phyloP scores from a whole-genome alignment of 35 echinoderm and acorn worm genomes.

The Acanthaster planci region DNA sequence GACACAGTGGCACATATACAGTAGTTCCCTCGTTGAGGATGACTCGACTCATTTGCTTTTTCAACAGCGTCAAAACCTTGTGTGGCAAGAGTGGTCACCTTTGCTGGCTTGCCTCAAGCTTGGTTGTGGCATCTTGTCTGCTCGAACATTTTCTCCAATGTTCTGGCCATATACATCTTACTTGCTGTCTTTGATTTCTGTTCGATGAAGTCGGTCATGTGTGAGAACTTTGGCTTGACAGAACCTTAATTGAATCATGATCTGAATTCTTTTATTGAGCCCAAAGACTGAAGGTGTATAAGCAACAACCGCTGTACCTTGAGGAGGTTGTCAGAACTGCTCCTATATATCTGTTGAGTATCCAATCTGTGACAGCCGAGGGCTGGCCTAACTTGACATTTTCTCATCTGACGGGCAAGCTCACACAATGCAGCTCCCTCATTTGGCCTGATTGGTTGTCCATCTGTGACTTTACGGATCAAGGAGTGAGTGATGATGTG shows the following conservation, averaged over 20 bases:
- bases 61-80: too few relatives aligned
- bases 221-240: conserved; percentile 21
- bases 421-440: conserved; percentile 49
- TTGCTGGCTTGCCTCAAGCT: too few relatives aligned
- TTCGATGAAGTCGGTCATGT: conserved; percentile 49
- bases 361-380: conserved; percentile 11
- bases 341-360: too few relatives aligned
- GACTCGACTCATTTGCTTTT: too few relatives aligned
- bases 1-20: too few relatives aligned
- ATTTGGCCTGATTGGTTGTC: conserved; percentile 45
- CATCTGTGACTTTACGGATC: too few relatives aligned
- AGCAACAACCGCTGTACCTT: conserved; percentile 44
- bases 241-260: conserved; percentile 7
- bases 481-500: too few relatives aligned
- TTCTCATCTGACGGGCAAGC: conserved; percentile 24
- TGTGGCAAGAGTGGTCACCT: too few relatives aligned
- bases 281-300: conserved; percentile 34
- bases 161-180: conserved; percentile 2
- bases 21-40: too few relatives aligned
- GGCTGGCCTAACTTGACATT: conserved; percentile 38
- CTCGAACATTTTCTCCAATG: conserved; percentile 37
- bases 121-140: too few relatives aligned
- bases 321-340: conserved; percentile 41
- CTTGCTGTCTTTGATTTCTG: too few relatives aligned
- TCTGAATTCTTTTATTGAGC: conserved; percentile 39